Base-by-base conservation (phyloP, 92 coral and sea anemone species). In the Zoanthus gigantus region DNA sequence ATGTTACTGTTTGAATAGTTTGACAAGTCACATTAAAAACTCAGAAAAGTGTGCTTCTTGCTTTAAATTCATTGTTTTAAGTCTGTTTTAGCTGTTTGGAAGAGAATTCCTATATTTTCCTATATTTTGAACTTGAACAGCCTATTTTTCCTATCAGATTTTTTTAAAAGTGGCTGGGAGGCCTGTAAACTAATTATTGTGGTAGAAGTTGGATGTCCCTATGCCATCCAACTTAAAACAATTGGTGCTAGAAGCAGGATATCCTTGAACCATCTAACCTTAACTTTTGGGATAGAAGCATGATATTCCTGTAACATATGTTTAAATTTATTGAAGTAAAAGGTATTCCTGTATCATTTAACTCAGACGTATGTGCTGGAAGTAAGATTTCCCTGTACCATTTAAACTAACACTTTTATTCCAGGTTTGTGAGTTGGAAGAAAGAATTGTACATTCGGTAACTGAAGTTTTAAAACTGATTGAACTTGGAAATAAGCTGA, bases 391-490 rank as follows among this genome's bases (percentile, higher is more conserved):
- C 1, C 31, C 7, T 18, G 9, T n/a, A n/a, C 10, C 69, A 18
- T 63, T 32, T 18, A 63, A 17, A 9, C 8, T 30, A 18, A 79
- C 71, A 17, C 14, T 52, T 30, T 12, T 50, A 42, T 88, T 44
- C 4, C 79, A 97, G 99, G 98, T 97, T 53, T 97, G 99, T 90
- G 98, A 97, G 57, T 78, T 97, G 72, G 95, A 97, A 71, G 99
- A 97, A 87, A 94, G 85, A 77, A 89, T 97, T 50, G 98, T 97
- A 28, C 91, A 90, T 76, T 90, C 97, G 10, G 99, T 97, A 3
- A 96, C 94, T 58, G 99, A 97, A n/a, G 98, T 96, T 17, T 89
- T 97, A 71, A 97, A 97, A 74, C 88, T 97, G 7, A 97, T 97
- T 44, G 99, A 97, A 77, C 94, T 97, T 46, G 99, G 99, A 45